Conservation (phyloP, 2,797 vertebrate species). For the Parauchenoglanis punctatus region DNA sequence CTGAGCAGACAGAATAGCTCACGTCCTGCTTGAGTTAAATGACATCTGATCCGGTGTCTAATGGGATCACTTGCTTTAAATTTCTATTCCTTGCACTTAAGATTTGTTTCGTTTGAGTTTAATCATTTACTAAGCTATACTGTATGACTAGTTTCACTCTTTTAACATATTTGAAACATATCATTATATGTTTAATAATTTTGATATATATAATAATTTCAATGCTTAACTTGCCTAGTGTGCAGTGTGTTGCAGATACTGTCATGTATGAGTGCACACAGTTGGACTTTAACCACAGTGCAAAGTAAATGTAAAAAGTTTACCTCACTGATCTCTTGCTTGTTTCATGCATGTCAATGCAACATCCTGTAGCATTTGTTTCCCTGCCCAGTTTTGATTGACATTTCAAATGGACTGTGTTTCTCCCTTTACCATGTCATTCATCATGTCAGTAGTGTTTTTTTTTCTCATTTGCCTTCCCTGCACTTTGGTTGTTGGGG, state of each 20-base stretch:
- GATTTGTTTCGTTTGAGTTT: background rate
- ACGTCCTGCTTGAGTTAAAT: background rate
- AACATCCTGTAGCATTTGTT: conserved; percentile 36
- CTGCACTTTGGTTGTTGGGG: conserved; percentile 24
- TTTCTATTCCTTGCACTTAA: background rate
- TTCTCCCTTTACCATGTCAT: conserved; percentile 55
- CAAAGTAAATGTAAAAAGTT: conserved; percentile 38
- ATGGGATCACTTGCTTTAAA: conserved; percentile 8
- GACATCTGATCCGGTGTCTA: conserved; percentile 3
- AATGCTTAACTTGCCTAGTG: background rate
- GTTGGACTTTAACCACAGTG: conserved; percentile 16
- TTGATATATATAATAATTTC: no score
- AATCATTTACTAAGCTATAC: background rate
- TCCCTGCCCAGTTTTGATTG: conserved; percentile 52
- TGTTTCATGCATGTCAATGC: conserved; percentile 50
- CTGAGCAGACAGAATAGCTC: conserved; percentile 45
- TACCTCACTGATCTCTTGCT: conserved; percentile 39
- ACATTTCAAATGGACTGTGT: conserved; percentile 62
- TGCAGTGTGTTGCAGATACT: conserved; percentile 4
- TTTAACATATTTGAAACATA: background rate
- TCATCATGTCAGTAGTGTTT: conserved; percentile 52
- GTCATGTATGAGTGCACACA: background rate
- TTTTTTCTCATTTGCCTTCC: conserved; percentile 29
- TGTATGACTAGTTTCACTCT: background rate
- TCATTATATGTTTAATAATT: background rate